phyloP scores from a whole-genome alignment of 2,888 invertebrate species.

The Acleris sparsana region DNA sequence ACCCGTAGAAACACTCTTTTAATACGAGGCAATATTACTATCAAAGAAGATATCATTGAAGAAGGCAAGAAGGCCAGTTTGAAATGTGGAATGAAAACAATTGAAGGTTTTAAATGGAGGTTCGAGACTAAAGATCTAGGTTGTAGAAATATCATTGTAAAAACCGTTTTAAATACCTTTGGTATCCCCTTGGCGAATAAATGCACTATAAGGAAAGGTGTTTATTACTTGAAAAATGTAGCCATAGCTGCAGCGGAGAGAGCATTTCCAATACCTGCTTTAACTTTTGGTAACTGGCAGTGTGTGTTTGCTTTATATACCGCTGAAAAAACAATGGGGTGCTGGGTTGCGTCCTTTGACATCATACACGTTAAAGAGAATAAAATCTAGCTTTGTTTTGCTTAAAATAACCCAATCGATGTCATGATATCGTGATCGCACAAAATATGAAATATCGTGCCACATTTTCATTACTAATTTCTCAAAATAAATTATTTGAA shows the following conservation, averaged over 20 bases:
- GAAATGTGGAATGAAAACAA: slow-evolving; percentile 5
- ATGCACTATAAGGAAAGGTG: not conserved
- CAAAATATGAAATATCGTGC: too few relatives aligned
- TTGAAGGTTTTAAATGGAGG: slow-evolving; percentile 12
- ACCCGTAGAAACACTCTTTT: not conserved
- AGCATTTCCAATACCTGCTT: slow-evolving; percentile 5
- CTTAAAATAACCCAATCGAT: too few relatives aligned
- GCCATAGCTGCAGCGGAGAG: slow-evolving; percentile 3
- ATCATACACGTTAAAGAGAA: too few relatives aligned
- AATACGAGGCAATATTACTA: slow-evolving; percentile 1
- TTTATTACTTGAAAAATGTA: not conserved
- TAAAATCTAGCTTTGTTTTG: too few relatives aligned
- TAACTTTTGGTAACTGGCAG: slow-evolving; percentile 8
- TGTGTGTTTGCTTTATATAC: slow-evolving; percentile 8
- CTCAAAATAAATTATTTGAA: too few relatives aligned
- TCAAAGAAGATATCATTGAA: slow-evolving; percentile 6
- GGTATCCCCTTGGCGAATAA: not conserved
- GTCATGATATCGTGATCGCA: too few relatives aligned
- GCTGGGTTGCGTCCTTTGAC: too few relatives aligned
- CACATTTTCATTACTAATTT: too few relatives aligned
- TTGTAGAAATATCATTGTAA: slow-evolving; percentile 2
- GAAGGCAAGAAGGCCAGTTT: not conserved
- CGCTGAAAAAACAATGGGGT: not conserved
- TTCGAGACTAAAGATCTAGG: slow-evolving; percentile 1
- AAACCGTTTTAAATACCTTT: not conserved